phyloP scores from a whole-genome alignment of 2,888 invertebrate species.

The Pachycephus smyrnensis region DNA sequence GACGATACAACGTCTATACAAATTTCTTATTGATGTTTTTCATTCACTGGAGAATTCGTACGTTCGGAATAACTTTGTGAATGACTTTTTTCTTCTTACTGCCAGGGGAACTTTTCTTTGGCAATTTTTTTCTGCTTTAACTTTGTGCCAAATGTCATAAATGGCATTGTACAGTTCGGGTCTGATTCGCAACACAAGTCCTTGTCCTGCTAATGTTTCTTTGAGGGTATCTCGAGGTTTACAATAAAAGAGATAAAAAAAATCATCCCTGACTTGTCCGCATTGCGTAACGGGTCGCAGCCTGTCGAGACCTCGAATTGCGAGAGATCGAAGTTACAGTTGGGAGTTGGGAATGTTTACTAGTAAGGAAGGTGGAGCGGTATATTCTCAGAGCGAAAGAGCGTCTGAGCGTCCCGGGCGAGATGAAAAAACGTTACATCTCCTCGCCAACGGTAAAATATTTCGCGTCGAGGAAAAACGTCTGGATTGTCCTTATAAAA shows the following conservation, averaged over 20 bases:
- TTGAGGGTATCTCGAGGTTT: neutral
- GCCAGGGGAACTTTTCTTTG: neutral
- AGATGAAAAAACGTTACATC: constrained; percentile 52
- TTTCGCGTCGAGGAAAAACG: neutral
- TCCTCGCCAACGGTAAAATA: constrained; percentile 42
- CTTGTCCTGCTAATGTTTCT: neutral
- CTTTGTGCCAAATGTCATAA: neutral
- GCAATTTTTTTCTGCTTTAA: neutral
- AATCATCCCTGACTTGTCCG: neutral
- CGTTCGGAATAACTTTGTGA: neutral
- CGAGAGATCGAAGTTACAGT: constrained; percentile 8
- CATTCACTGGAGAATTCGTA: neutral
- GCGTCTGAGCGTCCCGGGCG: constrained; percentile 30
- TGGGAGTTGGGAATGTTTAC: constrained; percentile 44
- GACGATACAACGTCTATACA: neutral
- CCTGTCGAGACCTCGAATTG: constrained; percentile 4
- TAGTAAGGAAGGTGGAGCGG: constrained; percentile 30
- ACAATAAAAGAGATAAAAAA: neutral
- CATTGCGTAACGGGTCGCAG: neutral
- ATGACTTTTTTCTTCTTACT: neutral
- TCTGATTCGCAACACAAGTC: neutral
- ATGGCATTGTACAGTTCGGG: neutral
- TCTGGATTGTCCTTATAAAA: neutral
- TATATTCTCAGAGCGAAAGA: constrained; percentile 10
- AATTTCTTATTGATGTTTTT: neutral